Conservation (phyloP, 2,113 vertebrate species). For the Heterotilapia buettikoferi region DNA sequence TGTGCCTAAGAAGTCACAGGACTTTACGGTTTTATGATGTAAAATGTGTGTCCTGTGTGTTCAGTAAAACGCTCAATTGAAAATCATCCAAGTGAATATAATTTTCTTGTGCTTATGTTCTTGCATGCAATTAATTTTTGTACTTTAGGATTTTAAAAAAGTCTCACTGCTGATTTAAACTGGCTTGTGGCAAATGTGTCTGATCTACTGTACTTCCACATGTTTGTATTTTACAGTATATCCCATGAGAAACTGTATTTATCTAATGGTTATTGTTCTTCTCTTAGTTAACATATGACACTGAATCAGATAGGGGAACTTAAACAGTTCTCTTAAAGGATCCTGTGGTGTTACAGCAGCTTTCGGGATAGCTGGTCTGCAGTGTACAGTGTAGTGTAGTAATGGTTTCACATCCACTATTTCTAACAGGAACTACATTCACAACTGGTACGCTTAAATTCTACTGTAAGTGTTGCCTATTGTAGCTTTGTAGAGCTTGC, state of each 20-base stretch:
- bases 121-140: slow-evolving; percentile 51
- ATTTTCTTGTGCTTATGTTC: slow-evolving; percentile 21
- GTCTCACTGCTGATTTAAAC: slow-evolving; percentile 7
- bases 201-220: slow-evolving; percentile 11
- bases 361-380: slow-evolving; percentile 62
- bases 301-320: neutral
- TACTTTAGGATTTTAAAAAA: neutral
- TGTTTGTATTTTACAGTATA: slow-evolving; percentile 10
- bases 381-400: slow-evolving; percentile 25
- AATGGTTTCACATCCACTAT: neutral
- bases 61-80: neutral
- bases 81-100: neutral
- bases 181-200: neutral
- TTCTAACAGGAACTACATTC: neutral
- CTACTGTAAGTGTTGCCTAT: neutral
- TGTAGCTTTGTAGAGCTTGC: neutral
- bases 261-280: neutral
- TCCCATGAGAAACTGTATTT: slow-evolving; percentile 9
- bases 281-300: neutral
- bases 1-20: slow-evolving; percentile 43
- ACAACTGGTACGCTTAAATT: neutral
- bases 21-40: slow-evolving; percentile 11
- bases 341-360: neutral
- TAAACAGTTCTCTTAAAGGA: neutral
- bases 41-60: slow-evolving; percentile 27